These are phyloP conservation scores for Potamilus streckersoni DNA, from an alignment of 1,140 invertebrate genomes.

Conservation along the genomic window DNA sequence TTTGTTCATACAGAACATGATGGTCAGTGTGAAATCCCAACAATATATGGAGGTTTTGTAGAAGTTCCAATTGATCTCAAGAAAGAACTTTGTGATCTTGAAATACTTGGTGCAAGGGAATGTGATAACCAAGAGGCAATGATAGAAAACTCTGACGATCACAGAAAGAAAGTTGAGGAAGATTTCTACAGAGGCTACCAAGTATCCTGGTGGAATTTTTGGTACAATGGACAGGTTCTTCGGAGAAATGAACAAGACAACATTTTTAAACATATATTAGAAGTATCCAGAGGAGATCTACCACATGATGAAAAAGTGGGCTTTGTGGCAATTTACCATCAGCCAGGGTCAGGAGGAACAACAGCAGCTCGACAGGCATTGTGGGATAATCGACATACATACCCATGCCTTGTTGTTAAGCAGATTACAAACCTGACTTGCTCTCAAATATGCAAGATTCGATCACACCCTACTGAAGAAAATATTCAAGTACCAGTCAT, in stretches of 20 bases:
- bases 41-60: too few relatives aligned
- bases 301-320: too few relatives aligned
- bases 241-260: conserved; percentile 20
- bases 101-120: conserved; percentile 33
- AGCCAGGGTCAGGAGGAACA: too few relatives aligned
- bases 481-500: conserved; percentile 34
- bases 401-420: too few relatives aligned
- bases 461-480: conserved; percentile 7
- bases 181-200: conserved; percentile 33
- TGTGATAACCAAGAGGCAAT: conserved; percentile 11
- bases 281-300: not conserved
- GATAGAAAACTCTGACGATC: not conserved
- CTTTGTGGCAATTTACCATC: too few relatives aligned
- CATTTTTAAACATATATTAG: conserved; percentile 11
- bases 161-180: conserved; percentile 23
- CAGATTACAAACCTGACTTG: conserved; percentile 24
- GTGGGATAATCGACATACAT: too few relatives aligned
- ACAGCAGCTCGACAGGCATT: too few relatives aligned
- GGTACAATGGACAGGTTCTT: conserved; percentile 34
- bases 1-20: too few relatives aligned
- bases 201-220: conserved; percentile 41
- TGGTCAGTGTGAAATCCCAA: too few relatives aligned
- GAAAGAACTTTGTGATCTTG: conserved; percentile 35
- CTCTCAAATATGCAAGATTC: conserved; percentile 27
- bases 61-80: not conserved